A percentile compares a stretch with the other conserved stretches of the same genome.
Conservation (phyloP, 1,140 invertebrate genomes). For the Cotesia typhae region DNA sequence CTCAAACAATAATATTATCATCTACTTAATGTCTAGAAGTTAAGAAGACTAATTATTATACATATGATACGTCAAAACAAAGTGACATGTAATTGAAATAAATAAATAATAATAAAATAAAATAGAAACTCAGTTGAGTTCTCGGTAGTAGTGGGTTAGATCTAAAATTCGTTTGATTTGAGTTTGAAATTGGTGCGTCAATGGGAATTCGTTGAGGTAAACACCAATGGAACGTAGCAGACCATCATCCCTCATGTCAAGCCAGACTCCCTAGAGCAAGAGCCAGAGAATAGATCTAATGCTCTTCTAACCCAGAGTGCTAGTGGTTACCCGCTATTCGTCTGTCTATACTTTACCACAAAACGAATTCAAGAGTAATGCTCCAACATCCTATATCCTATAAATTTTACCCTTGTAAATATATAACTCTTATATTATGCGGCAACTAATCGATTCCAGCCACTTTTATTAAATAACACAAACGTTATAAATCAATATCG, state of each 20-base stretch:
- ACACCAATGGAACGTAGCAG: constrained; percentile 19
- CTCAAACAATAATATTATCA: not conserved
- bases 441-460: too few species aligned
- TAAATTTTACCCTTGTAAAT: too few species aligned
- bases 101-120: not conserved
- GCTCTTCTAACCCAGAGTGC: constrained; percentile 17
- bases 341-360: constrained; percentile 18
- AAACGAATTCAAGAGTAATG: constrained; percentile 23
- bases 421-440: too few species aligned
- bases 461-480: too few species aligned
- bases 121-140: too few species aligned
- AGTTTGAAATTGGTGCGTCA: constrained; percentile 10
- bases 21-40: too few species aligned
- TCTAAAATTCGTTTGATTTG: not conserved
- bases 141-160: too few species aligned
- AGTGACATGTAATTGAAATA: not conserved
- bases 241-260: constrained; percentile 28
- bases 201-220: constrained; percentile 19
- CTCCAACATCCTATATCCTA: constrained; percentile 3
- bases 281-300: constrained; percentile 23
- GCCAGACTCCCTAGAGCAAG: constrained; percentile 21
- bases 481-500: too few species aligned
- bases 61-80: too few species aligned
- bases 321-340: constrained; percentile 23
- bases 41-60: too few species aligned